phyloP scores from a whole-genome alignment of 1,140 invertebrate species.

The Stenopsyche tienmushanensis region DNA sequence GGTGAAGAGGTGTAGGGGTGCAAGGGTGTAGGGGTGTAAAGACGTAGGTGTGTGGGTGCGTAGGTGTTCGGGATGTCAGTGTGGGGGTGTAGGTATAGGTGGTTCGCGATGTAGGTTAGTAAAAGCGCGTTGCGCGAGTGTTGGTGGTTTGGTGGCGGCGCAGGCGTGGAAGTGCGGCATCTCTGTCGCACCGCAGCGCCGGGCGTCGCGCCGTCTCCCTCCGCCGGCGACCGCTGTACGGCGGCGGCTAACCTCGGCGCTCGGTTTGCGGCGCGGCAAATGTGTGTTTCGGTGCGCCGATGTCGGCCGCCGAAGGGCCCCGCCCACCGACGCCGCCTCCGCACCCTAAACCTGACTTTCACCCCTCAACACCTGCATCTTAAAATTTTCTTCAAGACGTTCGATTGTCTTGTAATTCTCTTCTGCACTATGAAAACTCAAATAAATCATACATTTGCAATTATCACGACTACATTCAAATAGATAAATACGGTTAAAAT shows the following conservation, averaged over 20 bases:
- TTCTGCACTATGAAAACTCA: neutral
- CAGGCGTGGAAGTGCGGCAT: constrained; percentile 1
- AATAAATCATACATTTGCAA: neutral
- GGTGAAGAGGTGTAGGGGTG: no score
- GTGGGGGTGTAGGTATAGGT: no score
- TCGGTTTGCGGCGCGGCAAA: constrained; percentile 40
- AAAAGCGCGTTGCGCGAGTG: no score
- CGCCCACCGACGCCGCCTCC: constrained; percentile 22
- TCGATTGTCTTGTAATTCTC: neutral
- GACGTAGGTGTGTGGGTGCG: neutral
- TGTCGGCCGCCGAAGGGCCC: constrained; percentile 35
- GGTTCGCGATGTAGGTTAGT: no score
- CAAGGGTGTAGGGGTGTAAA: neutral
- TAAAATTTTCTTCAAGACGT: neutral
- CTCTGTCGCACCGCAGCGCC: constrained; percentile 8
- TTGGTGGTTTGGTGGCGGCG: constrained; percentile 3
- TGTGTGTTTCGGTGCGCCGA: constrained; percentile 42
- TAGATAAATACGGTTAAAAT: no score
- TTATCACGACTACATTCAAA: no score
- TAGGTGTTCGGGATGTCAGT: no score
- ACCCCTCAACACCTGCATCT: neutral
- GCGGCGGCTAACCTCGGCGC: constrained; percentile 41
- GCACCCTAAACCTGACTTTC: constrained; percentile 25
- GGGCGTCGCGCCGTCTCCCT: constrained; percentile 12
- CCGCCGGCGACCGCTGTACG: constrained; percentile 21